A percentile compares a stretch with the other conserved stretches of the same genome.
Conservation (phyloP, 1,140 invertebrate species). For the Pararge aegeria region DNA sequence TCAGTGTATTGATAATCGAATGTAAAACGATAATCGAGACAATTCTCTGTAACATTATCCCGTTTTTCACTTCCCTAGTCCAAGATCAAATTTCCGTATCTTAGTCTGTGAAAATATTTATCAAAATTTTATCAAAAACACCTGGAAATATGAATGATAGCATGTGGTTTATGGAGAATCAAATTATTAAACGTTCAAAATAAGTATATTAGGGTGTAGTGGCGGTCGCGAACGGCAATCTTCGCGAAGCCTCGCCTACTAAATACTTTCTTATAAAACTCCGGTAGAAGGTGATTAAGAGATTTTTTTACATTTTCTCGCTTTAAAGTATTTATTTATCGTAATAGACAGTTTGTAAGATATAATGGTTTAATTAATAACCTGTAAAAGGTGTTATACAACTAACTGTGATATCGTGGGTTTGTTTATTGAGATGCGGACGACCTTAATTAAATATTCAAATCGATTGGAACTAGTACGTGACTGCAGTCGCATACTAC, state of each 20-base stretch:
- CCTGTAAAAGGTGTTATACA: constrained; percentile 8
- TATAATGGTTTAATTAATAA: not conserved
- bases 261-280: constrained; percentile 25
- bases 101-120: constrained; percentile 59
- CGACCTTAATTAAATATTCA: constrained; percentile 17
- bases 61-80: not conserved
- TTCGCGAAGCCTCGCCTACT: constrained; percentile 16
- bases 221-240: constrained; percentile 20
- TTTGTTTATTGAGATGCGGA: constrained; percentile 5
- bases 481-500: constrained; percentile 18
- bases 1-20: too few species aligned
- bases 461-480: constrained; percentile 17
- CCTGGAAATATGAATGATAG: constrained; percentile 67
- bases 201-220: constrained; percentile 29
- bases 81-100: constrained; percentile 35
- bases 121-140: constrained; percentile 65
- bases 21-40: too few species aligned
- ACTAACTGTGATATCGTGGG: not conserved
- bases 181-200: constrained; percentile 36
- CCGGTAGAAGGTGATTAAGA: constrained; percentile 45
- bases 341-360: not conserved
- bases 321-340: too few species aligned
- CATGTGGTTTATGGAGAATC: constrained; percentile 45
- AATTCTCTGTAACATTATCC: too few species aligned
- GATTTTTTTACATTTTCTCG: constrained; percentile 13